Evolutionary conservation across 2,113 vertebrate genomes (phyloP).

Genomic region (Pholis gunnellus): DNA sequence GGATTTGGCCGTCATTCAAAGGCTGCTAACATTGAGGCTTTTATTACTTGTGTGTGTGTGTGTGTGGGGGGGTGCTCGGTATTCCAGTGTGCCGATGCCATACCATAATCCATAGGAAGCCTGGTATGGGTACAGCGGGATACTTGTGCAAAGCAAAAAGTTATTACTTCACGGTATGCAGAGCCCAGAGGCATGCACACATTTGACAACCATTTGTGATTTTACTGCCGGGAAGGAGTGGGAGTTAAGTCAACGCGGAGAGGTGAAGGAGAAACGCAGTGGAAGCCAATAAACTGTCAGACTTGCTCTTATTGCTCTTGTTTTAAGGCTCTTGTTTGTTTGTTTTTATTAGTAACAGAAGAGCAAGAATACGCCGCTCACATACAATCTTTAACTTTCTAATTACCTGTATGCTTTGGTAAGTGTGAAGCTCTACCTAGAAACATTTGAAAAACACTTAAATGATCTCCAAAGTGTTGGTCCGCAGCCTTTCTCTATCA

Average conservation of each 20-base stretch:
- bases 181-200: conserved; percentile 33
- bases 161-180: conserved; percentile 9
- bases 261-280: conserved; percentile 36
- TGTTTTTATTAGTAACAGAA: background rate
- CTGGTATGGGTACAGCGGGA: conserved; percentile 23
- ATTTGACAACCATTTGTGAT: conserved; percentile 74
- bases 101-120: conserved; percentile 36
- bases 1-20: conserved; percentile 29
- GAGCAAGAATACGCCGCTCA: background rate
- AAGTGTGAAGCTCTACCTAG: no score
- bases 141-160: conserved; percentile 30
- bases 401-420: background rate
- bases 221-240: conserved; percentile 67
- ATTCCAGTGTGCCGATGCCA: conserved; percentile 19
- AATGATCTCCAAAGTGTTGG: background rate
- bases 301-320: background rate
- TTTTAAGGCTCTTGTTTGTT: background rate
- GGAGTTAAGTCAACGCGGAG: conserved; percentile 44
- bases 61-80: background rate
- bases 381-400: background rate
- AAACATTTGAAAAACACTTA: no score
- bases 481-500: background rate
- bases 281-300: conserved; percentile 8
- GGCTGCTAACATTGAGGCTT: conserved; percentile 34
- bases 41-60: background rate